phyloP scores from a whole-genome alignment of 2,797 vertebrate genomes.

The Malacoctenus gilli region DNA sequence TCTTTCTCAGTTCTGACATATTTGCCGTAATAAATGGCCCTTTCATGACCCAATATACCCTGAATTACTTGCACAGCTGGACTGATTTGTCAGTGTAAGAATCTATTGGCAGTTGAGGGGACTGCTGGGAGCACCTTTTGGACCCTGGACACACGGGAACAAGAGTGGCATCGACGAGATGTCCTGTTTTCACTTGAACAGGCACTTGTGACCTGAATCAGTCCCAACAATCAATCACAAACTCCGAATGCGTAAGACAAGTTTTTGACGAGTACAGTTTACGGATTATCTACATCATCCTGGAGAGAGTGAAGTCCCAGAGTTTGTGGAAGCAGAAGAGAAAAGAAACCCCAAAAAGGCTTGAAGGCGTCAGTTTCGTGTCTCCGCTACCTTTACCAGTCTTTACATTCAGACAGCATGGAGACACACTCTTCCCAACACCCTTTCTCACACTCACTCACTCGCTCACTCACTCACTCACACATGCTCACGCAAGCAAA shows the following conservation, averaged over 20 bases:
- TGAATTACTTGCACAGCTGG: slow-evolving; percentile 5
- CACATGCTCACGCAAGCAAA: background rate
- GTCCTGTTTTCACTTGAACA: slow-evolving; percentile 32
- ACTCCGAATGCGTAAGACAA: slow-evolving; percentile 25
- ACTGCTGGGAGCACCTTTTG: slow-evolving; percentile 32
- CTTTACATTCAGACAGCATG: slow-evolving; percentile 34
- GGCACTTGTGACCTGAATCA: slow-evolving; percentile 54
- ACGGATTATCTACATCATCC: slow-evolving; percentile 42
- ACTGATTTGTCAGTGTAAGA: slow-evolving; percentile 1
- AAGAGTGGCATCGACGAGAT: background rate
- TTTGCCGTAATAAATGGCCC: too few relatives aligned
- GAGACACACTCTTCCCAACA: slow-evolving; percentile 9
- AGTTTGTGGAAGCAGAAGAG: slow-evolving; percentile 47
- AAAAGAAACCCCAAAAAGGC: too few relatives aligned
- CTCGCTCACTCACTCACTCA: slow-evolving; percentile 1
- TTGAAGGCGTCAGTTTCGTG: background rate
- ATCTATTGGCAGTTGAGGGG: slow-evolving; percentile 27
- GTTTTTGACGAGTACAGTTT: slow-evolving; percentile 45
- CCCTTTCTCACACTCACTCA: slow-evolving; percentile 4
- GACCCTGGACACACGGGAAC: slow-evolving; percentile 15
- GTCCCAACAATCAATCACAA: background rate
- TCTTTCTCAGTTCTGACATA: too few relatives aligned
- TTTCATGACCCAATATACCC: too few relatives aligned
- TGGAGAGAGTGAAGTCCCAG: slow-evolving; percentile 36
- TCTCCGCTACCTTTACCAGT: background rate